These are phyloP conservation scores for Melikaiella ostensackeni DNA, from an alignment of 2,888 invertebrate genomes.

Conservation along the genomic window DNA sequence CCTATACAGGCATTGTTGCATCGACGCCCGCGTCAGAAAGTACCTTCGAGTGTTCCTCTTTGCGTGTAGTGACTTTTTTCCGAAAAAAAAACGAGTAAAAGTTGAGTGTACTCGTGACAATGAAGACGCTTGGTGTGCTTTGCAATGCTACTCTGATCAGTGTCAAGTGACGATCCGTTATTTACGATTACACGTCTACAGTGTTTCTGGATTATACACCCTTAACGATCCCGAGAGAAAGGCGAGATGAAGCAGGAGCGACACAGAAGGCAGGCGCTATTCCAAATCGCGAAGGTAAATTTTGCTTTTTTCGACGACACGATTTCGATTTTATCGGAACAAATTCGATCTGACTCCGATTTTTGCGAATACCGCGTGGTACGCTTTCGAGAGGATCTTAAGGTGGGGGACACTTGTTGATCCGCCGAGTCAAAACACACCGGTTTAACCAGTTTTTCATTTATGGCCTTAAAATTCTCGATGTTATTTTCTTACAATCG, in stretches of 20 bases:
- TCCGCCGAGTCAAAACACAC: background rate
- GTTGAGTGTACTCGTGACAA: background rate
- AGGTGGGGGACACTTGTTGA: constrained; percentile 29
- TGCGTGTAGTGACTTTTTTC: constrained; percentile 42
- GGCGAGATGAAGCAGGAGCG: constrained; percentile 71
- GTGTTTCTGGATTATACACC: constrained; percentile 44
- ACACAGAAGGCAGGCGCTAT: constrained; percentile 79
- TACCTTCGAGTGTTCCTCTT: constrained; percentile 57
- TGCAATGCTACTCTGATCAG: constrained; percentile 33
- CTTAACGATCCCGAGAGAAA: constrained; percentile 37
- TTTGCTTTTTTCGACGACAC: constrained; percentile 22
- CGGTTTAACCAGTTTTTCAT: constrained; percentile 31
- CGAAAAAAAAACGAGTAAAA: background rate
- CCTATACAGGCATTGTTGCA: constrained; percentile 73
- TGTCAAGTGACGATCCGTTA: constrained; percentile 44
- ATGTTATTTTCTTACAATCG: background rate
- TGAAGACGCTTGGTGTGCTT: constrained; percentile 29
- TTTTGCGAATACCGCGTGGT: constrained; percentile 30
- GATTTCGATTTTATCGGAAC: background rate
- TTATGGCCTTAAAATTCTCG: background rate
- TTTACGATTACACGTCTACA: background rate
- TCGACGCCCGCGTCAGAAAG: constrained; percentile 72
- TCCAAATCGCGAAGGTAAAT: constrained; percentile 86
- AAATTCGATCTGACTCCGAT: constrained; percentile 7
- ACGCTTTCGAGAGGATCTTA: background rate